Conservation (phyloP, 2,797 vertebrate genomes). For the Coendou prehensilis region DNA sequence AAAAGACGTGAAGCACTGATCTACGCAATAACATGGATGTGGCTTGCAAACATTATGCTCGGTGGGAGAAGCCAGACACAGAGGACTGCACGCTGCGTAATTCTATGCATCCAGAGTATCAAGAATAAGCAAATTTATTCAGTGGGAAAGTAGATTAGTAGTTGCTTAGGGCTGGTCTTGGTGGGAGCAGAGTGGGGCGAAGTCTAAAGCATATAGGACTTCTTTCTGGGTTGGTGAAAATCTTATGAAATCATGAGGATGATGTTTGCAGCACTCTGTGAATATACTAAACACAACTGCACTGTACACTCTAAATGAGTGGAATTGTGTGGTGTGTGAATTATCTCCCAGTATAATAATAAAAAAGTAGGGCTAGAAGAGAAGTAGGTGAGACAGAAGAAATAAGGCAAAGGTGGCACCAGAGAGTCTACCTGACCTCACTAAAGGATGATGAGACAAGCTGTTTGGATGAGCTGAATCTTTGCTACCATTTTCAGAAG, state of each 20-base stretch:
- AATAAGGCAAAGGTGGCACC: neutral
- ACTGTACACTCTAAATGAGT: neutral
- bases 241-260: neutral
- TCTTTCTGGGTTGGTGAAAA: neutral
- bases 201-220: neutral
- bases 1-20: neutral
- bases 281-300: neutral
- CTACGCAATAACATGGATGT: neutral
- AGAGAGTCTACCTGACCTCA: neutral
- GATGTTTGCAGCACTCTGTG: neutral
- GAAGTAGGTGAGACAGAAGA: neutral
- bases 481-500: neutral
- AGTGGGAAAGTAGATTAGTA: neutral
- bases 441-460: neutral
- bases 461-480: neutral
- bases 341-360: neutral
- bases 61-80: neutral
- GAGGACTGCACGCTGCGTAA: neutral
- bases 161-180: neutral
- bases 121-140: slow-evolving; percentile 32
- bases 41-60: neutral
- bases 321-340: neutral
- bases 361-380: neutral
- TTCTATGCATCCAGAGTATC: neutral
- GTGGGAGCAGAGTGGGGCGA: neutral